Conservation (phyloP, 2,797 vertebrate genomes). For the Rallus crepitans region DNA sequence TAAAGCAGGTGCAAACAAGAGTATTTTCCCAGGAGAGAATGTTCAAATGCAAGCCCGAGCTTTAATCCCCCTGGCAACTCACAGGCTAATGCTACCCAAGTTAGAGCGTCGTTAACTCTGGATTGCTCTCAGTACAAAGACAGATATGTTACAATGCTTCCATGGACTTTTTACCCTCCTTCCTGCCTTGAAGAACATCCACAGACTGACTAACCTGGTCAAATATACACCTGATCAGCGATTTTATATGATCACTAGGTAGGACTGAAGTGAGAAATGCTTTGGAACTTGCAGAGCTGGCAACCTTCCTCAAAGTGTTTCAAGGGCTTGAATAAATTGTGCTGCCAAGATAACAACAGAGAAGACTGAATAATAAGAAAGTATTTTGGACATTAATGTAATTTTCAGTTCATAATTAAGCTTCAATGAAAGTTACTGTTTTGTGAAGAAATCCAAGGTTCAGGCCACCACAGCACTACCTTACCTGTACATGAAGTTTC, state of each 20-base stretch:
- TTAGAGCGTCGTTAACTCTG: neutral
- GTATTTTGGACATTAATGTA: constrained; percentile 1
- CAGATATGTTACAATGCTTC: neutral
- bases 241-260: neutral
- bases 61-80: neutral
- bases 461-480: neutral
- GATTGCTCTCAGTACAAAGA: neutral
- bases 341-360: neutral
- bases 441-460: neutral
- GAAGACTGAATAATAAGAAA: neutral
- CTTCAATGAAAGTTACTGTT: neutral
- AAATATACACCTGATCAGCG: neutral
- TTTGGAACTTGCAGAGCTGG: neutral
- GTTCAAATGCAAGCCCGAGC: neutral
- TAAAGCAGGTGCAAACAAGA: neutral
- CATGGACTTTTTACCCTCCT: neutral
- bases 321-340: neutral
- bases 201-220: neutral
- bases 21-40: neutral
- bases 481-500: neutral
- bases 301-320: neutral
- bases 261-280: constrained; percentile 4
- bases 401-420: neutral
- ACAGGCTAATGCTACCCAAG: neutral
- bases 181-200: neutral